Conservation (phyloP, 2,888 invertebrate species). For the Eupithecia subumbrata region DNA sequence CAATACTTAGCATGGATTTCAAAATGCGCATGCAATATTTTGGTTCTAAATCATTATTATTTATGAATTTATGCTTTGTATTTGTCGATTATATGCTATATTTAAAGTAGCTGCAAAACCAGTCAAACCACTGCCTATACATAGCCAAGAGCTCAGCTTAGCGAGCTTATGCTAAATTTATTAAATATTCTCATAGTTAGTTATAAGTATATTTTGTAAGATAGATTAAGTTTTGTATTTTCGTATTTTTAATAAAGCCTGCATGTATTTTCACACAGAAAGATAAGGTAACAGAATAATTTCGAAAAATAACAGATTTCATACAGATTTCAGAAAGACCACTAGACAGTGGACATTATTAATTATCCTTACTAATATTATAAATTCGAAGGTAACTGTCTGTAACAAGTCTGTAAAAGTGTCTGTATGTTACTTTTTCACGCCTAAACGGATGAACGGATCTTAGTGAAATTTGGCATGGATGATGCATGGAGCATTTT, state of each 20-base stretch:
- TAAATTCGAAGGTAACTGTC: too few species aligned
- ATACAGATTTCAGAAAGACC: not conserved
- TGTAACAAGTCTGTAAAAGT: too few species aligned
- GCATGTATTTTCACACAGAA: not conserved
- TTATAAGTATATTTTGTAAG: constrained; percentile 26
- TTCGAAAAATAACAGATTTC: not conserved
- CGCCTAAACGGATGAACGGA: too few species aligned
- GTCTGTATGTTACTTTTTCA: too few species aligned
- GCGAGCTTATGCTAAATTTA: constrained; percentile 67
- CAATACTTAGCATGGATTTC: constrained; percentile 63
- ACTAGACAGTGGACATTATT: constrained; percentile 3
- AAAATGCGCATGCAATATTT: constrained; percentile 33
- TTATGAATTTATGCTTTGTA: constrained; percentile 56
- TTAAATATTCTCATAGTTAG: constrained; percentile 67
- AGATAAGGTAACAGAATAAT: not conserved
- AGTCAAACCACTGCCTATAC: constrained; percentile 75
- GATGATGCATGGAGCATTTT: too few species aligned
- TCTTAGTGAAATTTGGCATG: too few species aligned
- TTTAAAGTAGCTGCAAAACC: constrained; percentile 59
- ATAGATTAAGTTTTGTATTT: constrained; percentile 9
- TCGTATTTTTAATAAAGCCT: not conserved
- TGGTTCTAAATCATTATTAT: constrained; percentile 38
- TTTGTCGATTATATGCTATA: constrained; percentile 44
- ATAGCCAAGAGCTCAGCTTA: constrained; percentile 41
- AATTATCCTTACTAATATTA: constrained; percentile 5